Evolutionary conservation across 2,797 vertebrate species (phyloP), one percentile per base, ranked within the genome.

Genomic region (Helicolenus hilgendorfi): DNA sequence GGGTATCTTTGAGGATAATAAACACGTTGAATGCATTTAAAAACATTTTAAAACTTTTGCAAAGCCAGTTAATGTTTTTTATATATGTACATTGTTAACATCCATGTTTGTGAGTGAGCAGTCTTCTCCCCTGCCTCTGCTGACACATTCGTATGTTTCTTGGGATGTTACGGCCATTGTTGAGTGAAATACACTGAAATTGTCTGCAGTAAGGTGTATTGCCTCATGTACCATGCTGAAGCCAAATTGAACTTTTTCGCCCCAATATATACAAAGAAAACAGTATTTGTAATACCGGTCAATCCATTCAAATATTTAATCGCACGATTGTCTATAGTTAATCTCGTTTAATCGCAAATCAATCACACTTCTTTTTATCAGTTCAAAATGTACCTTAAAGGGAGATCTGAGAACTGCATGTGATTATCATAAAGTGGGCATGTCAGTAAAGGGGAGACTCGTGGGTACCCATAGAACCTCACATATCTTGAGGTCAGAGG

Each of bases 311-410:
- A 49, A 49, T 49, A 49, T 49, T 49, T 49, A 49, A 49, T 20
- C 3, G 7, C 38, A 49, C 1, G 18, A 49, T 49, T 49, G 18
- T 49, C 45, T 0, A 18, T 7, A 49, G 45, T 49, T 20, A 8
- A 49, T 45, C 15, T 0, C 41, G 0, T 45, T 45, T 45, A 45
- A 45, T 45, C 6, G 6, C 41, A 45, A 45, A 0, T 0, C 0
- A 18, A 45, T 45, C 45, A 49, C 14, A 45, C 41, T 45, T 18
- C 15, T 41, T 45, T 45, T 18, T 45, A 45, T 45, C 41, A 45
- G 41, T 45, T 45, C 41, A 45, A 45, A 3, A 45, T 45, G 41
- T 45, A 45, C 41, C 15, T 45, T 0, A 45, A 0, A 41, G 35
- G 35, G 35, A 36, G 35, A 36, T 36, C 35, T 36, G 35, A 36